Conservation (phyloP, 2,113 vertebrate species). For the Emydura subglobosa region DNA sequence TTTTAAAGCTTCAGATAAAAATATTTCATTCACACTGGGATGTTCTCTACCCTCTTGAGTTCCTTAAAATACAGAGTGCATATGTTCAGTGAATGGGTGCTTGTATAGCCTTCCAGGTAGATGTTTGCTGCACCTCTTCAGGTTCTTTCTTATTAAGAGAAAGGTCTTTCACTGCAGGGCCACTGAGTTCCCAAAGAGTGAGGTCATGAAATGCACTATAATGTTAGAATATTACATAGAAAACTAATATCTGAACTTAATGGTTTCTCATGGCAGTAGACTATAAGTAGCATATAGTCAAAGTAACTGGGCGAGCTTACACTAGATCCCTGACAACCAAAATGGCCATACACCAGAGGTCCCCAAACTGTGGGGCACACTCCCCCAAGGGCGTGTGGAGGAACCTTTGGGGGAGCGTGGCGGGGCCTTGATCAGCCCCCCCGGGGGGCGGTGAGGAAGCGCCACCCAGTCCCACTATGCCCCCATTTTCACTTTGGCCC, state of each 20-base stretch:
- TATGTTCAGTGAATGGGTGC: not conserved
- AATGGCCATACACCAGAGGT: not conserved
- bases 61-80: not conserved
- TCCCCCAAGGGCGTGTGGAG: too few species aligned
- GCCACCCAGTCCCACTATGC: too few species aligned
- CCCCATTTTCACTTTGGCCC: too few species aligned
- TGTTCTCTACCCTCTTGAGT: slow-evolving; percentile 19
- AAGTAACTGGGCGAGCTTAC: not conserved
- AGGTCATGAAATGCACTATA: not conserved
- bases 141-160: not conserved
- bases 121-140: not conserved
- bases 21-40: not conserved
- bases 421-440: too few species aligned
- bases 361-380: too few species aligned
- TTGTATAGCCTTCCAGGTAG: slow-evolving; percentile 24
- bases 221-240: not conserved
- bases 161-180: slow-evolving; percentile 1
- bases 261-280: not conserved
- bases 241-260: not conserved
- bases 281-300: not conserved
- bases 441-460: too few species aligned
- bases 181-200: not conserved
- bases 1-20: slow-evolving; percentile 37
- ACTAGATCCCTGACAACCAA: fast-evolving
- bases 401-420: too few species aligned